A percentile compares a stretch with the other conserved stretches of the same genome.
Conservation (phyloP, 2,797 vertebrate genomes). For the Coluber constrictor region DNA sequence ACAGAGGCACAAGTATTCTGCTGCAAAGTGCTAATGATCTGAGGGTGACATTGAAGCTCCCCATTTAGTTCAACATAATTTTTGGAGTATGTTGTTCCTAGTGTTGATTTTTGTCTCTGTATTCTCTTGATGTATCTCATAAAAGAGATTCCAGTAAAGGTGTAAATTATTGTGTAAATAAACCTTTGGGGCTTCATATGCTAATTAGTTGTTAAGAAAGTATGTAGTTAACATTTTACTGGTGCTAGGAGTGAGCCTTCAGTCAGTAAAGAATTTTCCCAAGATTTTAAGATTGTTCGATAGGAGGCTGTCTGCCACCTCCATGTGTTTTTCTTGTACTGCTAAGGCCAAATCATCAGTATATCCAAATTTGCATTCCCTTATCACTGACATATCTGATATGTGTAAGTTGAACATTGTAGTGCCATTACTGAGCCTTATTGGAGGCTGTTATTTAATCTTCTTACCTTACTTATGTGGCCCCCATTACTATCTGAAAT, state of each 20-base stretch:
- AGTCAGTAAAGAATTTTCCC: not conserved
- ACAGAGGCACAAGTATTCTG: not conserved
- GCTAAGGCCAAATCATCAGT: not conserved
- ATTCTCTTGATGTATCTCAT: not conserved
- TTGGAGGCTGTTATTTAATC: not conserved
- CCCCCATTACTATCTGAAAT: not conserved
- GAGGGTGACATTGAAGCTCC: not conserved
- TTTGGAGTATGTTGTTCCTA: not conserved
- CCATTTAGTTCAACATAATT: not conserved
- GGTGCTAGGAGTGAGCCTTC: not conserved
- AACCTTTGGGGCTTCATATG: not conserved
- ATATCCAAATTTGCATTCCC: not conserved
- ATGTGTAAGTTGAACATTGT: not conserved
- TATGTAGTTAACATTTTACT: not conserved
- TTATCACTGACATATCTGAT: not conserved
- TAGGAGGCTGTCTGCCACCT: not conserved
- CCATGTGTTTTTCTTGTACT: not conserved
- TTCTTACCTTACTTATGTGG: not conserved
- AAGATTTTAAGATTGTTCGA: not conserved
- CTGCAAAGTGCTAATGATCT: not conserved
- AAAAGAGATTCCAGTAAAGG: not conserved
- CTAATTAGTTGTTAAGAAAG: not conserved
- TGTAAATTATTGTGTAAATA: not conserved
- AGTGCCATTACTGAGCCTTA: not conserved
- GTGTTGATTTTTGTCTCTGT: not conserved